phyloP scores from a whole-genome alignment of 2,797 vertebrate genomes.

The Centropyge bicolor region DNA sequence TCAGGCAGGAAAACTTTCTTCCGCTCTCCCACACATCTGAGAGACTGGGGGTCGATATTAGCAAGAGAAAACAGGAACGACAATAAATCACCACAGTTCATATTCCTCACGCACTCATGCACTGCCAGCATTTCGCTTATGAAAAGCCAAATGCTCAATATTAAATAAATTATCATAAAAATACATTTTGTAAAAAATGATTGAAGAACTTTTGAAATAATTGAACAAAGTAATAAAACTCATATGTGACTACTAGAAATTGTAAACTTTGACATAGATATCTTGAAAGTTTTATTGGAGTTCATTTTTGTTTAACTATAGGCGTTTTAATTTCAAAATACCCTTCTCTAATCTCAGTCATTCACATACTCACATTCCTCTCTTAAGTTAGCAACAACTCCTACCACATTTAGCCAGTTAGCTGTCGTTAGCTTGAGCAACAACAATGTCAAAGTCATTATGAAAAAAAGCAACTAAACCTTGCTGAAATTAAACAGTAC shows the following conservation, averaged over 20 bases:
- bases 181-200: neutral
- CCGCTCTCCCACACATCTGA: conserved; percentile 66
- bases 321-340: neutral
- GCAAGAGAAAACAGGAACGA: no score
- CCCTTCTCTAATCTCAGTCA: neutral
- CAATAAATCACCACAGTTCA: neutral
- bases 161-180: neutral
- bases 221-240: neutral
- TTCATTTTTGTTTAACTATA: neutral
- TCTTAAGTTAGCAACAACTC: neutral
- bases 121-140: neutral
- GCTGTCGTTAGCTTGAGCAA: neutral
- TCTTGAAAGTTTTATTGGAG: neutral
- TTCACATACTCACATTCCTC: neutral
- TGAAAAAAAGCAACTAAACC: neutral
- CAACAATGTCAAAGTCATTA: neutral
- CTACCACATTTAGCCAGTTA: neutral
- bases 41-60: conserved; percentile 24
- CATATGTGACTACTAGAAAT: neutral
- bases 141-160: neutral
- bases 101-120: conserved; percentile 14
- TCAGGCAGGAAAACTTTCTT: conserved; percentile 68
- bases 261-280: neutral
- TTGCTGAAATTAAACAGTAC: neutral
- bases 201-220: neutral